Base-by-base conservation (phyloP, 2,888 invertebrate genomes). In the Villa cingulata region DNA sequence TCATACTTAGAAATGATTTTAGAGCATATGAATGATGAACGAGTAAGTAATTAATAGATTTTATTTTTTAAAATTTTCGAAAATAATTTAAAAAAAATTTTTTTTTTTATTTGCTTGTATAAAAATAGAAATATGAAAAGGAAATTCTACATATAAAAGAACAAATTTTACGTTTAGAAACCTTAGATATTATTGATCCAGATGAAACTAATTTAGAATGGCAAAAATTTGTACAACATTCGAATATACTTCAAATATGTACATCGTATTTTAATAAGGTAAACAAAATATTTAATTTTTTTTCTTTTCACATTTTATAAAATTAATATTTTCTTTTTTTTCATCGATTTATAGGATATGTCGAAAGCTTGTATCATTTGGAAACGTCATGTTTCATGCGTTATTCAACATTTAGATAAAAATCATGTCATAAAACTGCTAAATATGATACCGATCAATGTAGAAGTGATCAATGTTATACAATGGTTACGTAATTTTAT, bases 401-500 rank as follows among this genome's bases (percentile, higher is more conserved):
- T 70, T 36, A 51, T 66, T 19, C 60, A 62, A 0, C 47, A 58
- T 38, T 54, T 70, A 1, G 61, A 59, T 43, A 58, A 62, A 36
- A 56, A 62, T 34, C 61, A 59, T 16, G 46, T 69, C 29, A 55
- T 59, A 7, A 62, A 59, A 16, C 45, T 69, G 32, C 49, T 70
- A 16, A 56, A 58, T 18, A 53, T 62, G 16, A 63, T 70, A 54
- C 69, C 69, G 18, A 57, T 55, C 34, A 60, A 58, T 16, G 59
- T 62, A 0, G 64, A 68, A 49, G 62, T 68, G 0, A 63, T 66
- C 14, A 57, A 63, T 48, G 51, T 70, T 9, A 56, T 70, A 15
- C 66, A 63, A 49, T 70, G 68, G 69, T 50, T 70, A 29, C 59
- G 61, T 1, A 64, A 67, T 52, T 68, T 68, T 48, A 59, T 63